Conservation (phyloP, 2,888 invertebrate species). For the Sclerodermus sp. region DNA sequence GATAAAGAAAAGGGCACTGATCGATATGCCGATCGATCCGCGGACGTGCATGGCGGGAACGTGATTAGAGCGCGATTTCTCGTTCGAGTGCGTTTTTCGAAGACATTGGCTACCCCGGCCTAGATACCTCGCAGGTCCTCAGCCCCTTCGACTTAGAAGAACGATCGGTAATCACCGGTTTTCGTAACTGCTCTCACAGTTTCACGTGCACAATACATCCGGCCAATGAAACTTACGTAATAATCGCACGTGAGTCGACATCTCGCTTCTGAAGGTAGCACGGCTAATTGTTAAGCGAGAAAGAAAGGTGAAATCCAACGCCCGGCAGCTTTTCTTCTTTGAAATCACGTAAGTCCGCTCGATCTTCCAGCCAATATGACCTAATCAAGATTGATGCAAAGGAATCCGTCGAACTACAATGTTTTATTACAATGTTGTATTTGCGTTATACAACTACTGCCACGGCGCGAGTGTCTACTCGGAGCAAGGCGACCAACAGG, state of each 20-base stretch:
- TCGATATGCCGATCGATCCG: conserved; percentile 2
- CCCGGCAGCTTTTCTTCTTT: too few relatives aligned
- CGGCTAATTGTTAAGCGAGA: too few relatives aligned
- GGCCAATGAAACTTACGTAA: conserved; percentile 21
- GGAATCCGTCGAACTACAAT: too few relatives aligned
- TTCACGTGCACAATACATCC: conserved; percentile 24
- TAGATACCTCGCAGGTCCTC: conserved; percentile 7
- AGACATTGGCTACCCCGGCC: conserved; percentile 1
- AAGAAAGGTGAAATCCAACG: too few relatives aligned
- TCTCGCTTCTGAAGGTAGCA: too few relatives aligned
- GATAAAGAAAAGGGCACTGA: conserved; percentile 9
- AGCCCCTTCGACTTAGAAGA: background rate
- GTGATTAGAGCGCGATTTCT: conserved; percentile 13
- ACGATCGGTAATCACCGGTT: conserved; percentile 17
- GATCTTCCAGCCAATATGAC: too few relatives aligned
- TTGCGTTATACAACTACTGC: too few relatives aligned
- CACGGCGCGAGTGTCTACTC: too few relatives aligned
- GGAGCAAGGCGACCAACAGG: too few relatives aligned
- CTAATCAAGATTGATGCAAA: too few relatives aligned
- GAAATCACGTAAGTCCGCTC: too few relatives aligned
- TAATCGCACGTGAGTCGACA: background rate
- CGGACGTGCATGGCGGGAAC: conserved; percentile 11
- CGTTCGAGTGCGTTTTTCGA: conserved; percentile 14
- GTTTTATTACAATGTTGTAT: too few relatives aligned
- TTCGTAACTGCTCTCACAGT: conserved; percentile 16